Conservation (phyloP, 1,140 invertebrate genomes). For the Diachasmimorpha longicaudata region DNA sequence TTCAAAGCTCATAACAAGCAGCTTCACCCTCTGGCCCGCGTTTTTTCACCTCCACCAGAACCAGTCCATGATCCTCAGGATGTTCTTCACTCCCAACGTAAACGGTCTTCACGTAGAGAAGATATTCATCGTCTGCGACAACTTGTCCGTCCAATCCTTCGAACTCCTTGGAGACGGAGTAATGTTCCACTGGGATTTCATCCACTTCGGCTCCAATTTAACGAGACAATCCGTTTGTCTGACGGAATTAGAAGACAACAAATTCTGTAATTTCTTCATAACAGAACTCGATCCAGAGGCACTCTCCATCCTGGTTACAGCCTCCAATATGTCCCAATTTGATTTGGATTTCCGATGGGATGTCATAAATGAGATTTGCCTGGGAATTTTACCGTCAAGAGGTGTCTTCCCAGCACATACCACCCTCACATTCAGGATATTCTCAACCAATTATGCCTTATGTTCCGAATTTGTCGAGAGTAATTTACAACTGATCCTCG, state of each 20-base stretch:
- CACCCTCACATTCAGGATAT: background rate
- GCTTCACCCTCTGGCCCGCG: constrained; percentile 42
- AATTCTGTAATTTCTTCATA: background rate
- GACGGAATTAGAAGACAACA: background rate
- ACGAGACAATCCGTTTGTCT: background rate
- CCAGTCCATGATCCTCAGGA: constrained; percentile 37
- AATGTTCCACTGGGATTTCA: constrained; percentile 31
- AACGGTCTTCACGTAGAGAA: constrained; percentile 48
- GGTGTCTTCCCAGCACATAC: background rate
- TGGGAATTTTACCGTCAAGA: background rate
- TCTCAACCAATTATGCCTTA: background rate
- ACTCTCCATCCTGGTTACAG: background rate
- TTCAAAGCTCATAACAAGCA: constrained; percentile 33
- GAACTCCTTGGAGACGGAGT: constrained; percentile 51
- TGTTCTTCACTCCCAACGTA: constrained; percentile 39
- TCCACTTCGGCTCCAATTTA: constrained; percentile 30
- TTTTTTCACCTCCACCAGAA: constrained; percentile 42
- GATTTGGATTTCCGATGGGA: background rate
- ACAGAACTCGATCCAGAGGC: background rate
- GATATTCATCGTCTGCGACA: constrained; percentile 45
- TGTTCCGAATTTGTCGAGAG: background rate
- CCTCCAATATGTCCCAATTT: background rate
- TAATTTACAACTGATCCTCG: background rate
- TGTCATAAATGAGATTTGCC: background rate
- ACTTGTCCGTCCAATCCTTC: constrained; percentile 36